Conservation (phyloP, 2,797 vertebrate genomes). For the Alca torda region DNA sequence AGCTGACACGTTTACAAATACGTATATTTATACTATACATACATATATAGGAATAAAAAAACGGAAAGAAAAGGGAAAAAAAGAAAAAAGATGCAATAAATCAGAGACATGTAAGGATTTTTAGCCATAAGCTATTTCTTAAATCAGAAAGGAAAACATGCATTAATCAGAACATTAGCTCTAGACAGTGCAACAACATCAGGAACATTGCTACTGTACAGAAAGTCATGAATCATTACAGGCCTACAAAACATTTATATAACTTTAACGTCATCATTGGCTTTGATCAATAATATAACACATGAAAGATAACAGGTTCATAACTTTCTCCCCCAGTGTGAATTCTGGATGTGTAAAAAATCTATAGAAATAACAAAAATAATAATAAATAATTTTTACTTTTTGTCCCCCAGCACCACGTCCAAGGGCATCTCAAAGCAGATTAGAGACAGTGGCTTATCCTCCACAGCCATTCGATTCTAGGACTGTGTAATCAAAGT, state of each 20-base stretch:
- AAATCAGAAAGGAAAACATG: conserved; percentile 31
- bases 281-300: conserved; percentile 8
- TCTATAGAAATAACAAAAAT: neutral
- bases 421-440: neutral
- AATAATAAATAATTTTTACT: neutral
- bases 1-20: conserved; percentile 8
- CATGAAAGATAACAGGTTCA: neutral
- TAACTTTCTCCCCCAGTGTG: neutral
- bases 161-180: conserved; percentile 58
- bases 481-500: neutral
- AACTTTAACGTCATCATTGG: neutral
- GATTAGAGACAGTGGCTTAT: neutral
- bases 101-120: conserved; percentile 1
- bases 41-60: neutral
- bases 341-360: neutral
- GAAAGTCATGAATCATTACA: conserved; percentile 21
- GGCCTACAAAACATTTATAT: neutral
- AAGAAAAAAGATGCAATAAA: neutral
- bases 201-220: neutral
- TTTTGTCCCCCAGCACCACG: neutral
- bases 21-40: neutral
- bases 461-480: neutral
- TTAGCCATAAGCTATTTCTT: conserved; percentile 43
- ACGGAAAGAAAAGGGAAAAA: neutral
- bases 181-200: neutral